Conservation (phyloP, 1,140 invertebrate species). For the Araneus ventricosus region DNA sequence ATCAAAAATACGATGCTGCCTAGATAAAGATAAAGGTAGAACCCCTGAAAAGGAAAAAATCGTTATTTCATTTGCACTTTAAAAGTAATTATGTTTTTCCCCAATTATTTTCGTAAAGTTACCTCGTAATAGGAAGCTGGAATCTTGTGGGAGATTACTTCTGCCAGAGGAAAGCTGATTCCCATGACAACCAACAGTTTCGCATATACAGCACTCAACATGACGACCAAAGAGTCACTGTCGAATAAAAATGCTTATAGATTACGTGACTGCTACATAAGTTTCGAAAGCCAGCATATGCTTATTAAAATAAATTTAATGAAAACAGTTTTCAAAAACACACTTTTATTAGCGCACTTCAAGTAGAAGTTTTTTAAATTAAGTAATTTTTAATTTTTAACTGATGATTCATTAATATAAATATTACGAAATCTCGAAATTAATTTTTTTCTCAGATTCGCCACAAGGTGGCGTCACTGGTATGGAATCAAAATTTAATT, state of each 20-base stretch:
- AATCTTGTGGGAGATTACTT: conserved; percentile 80
- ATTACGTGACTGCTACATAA: too few species aligned
- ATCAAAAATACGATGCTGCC: conserved; percentile 93
- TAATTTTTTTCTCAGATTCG: too few species aligned
- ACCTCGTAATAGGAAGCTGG: conserved; percentile 81
- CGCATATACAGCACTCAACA: conserved; percentile 94
- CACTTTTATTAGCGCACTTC: too few species aligned
- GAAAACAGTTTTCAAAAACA: too few species aligned
- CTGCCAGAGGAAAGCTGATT: conserved; percentile 92
- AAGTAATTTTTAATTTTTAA: too few species aligned
- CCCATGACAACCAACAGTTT: conserved; percentile 95
- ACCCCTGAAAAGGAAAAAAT: conserved; percentile 83
- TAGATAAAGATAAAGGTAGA: conserved; percentile 93
- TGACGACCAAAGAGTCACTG: conserved; percentile 90
- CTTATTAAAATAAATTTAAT: too few species aligned
- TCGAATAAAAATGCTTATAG: conserved; percentile 65
- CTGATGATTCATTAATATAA: too few species aligned
- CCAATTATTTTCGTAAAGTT: conserved; percentile 70
- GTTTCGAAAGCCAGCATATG: too few species aligned
- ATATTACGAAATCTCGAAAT: too few species aligned
- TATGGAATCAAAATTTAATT: too few species aligned
- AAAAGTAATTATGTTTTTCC: not conserved
- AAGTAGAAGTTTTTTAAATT: too few species aligned
- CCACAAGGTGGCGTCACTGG: too few species aligned
- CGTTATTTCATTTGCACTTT: not conserved